Base-by-base conservation (phyloP, 2,113 vertebrate species). In the Holacanthus passer region DNA sequence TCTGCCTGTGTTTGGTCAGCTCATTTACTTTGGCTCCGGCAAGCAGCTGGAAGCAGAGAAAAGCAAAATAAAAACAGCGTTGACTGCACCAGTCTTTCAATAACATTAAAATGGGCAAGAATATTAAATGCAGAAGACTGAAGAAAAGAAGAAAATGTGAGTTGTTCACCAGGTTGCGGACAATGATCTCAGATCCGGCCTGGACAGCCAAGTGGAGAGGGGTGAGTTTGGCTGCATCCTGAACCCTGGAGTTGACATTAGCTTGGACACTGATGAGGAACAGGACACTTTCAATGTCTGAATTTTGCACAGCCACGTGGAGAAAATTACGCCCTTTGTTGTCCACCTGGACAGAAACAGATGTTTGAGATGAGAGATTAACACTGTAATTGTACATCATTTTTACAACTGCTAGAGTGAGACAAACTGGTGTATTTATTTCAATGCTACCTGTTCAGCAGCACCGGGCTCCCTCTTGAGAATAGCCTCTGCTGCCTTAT, bases 251-350 rank as follows among this genome's bases (percentile, higher is more conserved):
- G 93, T 99, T 99, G 20, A 99, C 98, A 0, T 99, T 99, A 3
- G 97, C 98, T 88, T 99, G 97, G 35, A 99, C 98, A 0, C 98
- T 99, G 87, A 99, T 99, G 71, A 99, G 95, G 95, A 99, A 99
- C 39, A 99, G 95, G 73, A 99, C 98, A 1, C 98, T 99, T 94
- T 99, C 98, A 0, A 99, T 99, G 85, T 99, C 98, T 0, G 98
- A 97, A 86, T 96, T 97, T 91, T 99, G 98, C 73, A 99, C 98
- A 0, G 98, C 98, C 56, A 99, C 93, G 0, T 99, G 98, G 3
- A 99, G 97, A 82, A 99, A 99, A 83, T 99, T 99, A 37, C 98
- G 95, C 17, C 98, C 98, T 90, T 99, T 99, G 78, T 99, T 99
- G 88, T 99, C 98, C 63, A 99, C 97, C 98, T 99, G 79, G 13